phyloP scores from a whole-genome alignment of 2,797 vertebrate species.

The Linurgus olivaceus region DNA sequence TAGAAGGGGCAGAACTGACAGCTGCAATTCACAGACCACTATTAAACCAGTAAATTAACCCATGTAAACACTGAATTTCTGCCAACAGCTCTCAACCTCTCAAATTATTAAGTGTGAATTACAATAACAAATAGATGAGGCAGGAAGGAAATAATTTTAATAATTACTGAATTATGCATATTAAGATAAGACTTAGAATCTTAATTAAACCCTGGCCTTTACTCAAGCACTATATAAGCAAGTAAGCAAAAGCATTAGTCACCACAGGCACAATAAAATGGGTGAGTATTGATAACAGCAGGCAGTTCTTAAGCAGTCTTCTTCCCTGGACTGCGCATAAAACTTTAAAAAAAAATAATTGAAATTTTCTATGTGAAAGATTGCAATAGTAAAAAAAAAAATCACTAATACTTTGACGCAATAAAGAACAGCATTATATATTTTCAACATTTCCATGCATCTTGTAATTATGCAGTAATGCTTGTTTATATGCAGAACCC shows the following conservation, averaged over 20 bases:
- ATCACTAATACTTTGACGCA: not conserved
- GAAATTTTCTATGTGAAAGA: not conserved
- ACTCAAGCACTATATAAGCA: not conserved
- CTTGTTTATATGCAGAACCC: not conserved
- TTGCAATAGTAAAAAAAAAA: not conserved
- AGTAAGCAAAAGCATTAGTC: not conserved
- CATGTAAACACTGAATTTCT: not conserved
- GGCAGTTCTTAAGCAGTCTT: not conserved
- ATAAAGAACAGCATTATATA: not conserved
- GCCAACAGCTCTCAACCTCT: not conserved
- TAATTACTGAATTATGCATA: constrained; percentile 4
- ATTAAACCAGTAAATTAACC: constrained; percentile 28
- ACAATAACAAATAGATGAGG: constrained; percentile 24
- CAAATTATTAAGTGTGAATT: not conserved
- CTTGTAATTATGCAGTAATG: not conserved
- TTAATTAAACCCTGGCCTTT: not conserved
- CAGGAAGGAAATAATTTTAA: constrained; percentile 31
- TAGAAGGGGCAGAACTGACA: not conserved
- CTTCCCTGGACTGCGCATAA: not conserved
- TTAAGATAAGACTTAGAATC: not conserved
- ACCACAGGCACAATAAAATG: not conserved
- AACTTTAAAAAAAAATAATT: not conserved
- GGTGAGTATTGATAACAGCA: not conserved
- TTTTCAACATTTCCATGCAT: not conserved
- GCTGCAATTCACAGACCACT: not conserved